Conservation (phyloP, 2,888 invertebrate genomes). For the Acanthoscelides obtectus region DNA sequence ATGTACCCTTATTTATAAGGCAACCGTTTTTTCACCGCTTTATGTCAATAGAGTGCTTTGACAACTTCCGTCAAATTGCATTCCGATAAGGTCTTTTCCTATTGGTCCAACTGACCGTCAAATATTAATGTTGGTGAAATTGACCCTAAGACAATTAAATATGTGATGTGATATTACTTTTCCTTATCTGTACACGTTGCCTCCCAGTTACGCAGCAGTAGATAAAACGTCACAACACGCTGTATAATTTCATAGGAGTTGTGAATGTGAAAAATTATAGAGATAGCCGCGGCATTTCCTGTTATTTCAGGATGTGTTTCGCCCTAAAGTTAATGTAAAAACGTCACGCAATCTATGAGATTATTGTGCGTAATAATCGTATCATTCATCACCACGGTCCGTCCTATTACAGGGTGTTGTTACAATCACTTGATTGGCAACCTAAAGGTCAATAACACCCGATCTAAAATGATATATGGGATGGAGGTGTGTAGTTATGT, state of each 20-base stretch:
- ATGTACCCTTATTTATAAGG: no score
- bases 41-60: no score
- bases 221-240: background rate
- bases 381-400: background rate
- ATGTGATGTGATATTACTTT: no score
- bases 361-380: background rate
- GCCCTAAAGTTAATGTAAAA: background rate
- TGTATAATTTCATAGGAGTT: background rate
- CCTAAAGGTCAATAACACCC: background rate
- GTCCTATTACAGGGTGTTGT: background rate
- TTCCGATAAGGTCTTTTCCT: no score
- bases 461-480: background rate
- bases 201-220: no score
- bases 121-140: no score
- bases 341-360: background rate
- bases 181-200: no score
- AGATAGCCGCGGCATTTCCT: background rate
- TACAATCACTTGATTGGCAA: background rate
- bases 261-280: background rate
- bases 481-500: background rate
- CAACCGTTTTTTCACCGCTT: no score
- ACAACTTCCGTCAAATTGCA: no score
- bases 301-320: background rate
- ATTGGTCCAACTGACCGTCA: no score
- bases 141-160: no score